These are phyloP conservation scores for Crotalus viridis DNA, from an alignment of 2,113 vertebrate genomes.

Conservation along the genomic window DNA sequence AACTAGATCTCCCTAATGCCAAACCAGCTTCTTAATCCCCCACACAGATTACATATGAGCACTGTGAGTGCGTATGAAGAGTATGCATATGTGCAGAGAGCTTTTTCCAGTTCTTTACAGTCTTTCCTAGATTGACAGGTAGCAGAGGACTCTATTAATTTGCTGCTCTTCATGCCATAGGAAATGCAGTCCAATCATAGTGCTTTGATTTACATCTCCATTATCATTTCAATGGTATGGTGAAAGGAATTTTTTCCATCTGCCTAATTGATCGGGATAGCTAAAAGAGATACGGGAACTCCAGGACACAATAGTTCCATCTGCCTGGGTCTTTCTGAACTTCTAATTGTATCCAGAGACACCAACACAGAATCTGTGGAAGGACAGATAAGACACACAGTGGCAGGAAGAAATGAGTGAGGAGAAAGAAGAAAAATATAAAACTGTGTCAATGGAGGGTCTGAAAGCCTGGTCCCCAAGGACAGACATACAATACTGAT, in stretches of 20 bases:
- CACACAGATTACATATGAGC: background rate
- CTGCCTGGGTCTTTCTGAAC: background rate
- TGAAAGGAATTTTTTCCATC: background rate
- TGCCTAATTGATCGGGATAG: background rate
- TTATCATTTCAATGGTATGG: background rate
- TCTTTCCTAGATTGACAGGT: background rate
- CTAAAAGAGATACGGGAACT: background rate
- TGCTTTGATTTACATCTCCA: background rate
- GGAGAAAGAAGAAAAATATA: conserved; percentile 20
- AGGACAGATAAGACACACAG: conserved; percentile 22
- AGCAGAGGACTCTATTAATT: background rate
- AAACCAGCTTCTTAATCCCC: background rate
- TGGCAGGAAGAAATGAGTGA: conserved; percentile 15
- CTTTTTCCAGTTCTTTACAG: background rate
- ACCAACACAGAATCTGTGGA: background rate
- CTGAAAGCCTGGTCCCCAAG: background rate
- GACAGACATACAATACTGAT: background rate
- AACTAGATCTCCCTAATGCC: background rate
- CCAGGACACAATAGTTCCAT: background rate
- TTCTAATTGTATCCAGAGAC: background rate
- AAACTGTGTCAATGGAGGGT: conserved; percentile 8
- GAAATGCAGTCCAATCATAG: background rate
- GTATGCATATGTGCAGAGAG: background rate
- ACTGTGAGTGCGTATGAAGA: background rate
- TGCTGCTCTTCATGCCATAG: background rate